Evolutionary conservation across 1,140 invertebrate genomes (phyloP), one percentile per base, ranked within the genome.

Genomic region (Bombus consobrinus): DNA sequence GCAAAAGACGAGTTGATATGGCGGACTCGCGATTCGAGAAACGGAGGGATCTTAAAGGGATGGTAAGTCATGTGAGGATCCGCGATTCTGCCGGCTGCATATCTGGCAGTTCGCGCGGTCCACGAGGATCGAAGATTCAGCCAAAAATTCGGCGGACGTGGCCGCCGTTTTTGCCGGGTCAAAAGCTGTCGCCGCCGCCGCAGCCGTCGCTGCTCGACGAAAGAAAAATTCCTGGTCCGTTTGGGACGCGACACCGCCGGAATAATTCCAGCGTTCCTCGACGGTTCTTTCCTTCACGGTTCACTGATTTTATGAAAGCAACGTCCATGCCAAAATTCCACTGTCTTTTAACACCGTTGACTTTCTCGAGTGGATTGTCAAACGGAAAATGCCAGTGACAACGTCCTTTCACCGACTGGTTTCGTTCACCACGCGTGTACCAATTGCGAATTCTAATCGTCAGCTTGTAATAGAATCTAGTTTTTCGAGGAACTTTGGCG

Each of bases 201-300:
- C 41, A n/a, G 62, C 18, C 32, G 66, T 34, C 32, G 73, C 32
- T 53, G 47, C n/a, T 62, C 83, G 69, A 47, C 75, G 53, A 62
- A 75, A 86, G 89, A 88, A 90, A 90, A 88, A 83, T 90, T 86
- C 83, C 41, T 86, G 73, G 28, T 79, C 57, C 73, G 59, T 71
- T 86, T 74, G 87, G 79, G 71, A 66, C 34, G 59, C 76, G 71
- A 69, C n/a, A 68, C 57, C 83, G 77, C 53, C 77, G 85, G 83
- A 86, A 91, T 91, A 91, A 90, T 90, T 90, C 66, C 86, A 41
- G 80, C 86, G 86, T 90, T 88, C 91, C 87, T 76, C 81, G 75
- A 84, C 91, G 91, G 89, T 91, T 91, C 28, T 86, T 87, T 71
- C 73, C 85, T 88, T 89, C 90, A 89, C 88, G 87, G 89, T 92